Base-by-base conservation (phyloP, 2,888 invertebrate genomes). In the Caenorhabditis drosophilae region DNA sequence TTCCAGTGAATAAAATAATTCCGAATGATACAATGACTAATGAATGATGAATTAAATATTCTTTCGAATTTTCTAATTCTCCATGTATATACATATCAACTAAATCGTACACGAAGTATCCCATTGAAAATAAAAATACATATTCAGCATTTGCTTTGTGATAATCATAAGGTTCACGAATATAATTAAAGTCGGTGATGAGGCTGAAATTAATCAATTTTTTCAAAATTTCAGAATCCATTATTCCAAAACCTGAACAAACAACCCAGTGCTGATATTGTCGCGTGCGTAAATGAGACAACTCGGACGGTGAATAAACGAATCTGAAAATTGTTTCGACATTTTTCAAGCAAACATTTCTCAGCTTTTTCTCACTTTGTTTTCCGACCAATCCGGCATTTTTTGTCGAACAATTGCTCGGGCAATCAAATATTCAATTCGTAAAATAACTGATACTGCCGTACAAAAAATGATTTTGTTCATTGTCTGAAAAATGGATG, bases 81-180 rank as follows among this genome's bases (percentile, higher is more conserved):
- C 69, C 70, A 54, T 76, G 76, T 36, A 73, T 62, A 44, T 57
- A 68, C 76, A 76, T 76, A 48, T 76, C 76, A 23, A 74, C 40
- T 2, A 76, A 55, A 53, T 76, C 76, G 40, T 76, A 76, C 44
- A 67, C 51, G 48, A 76, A 76, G 47, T 76, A 76, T 20, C 76
- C 76, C 72, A 74, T 68, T 3, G 74, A 74, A 49, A 70, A 76
- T 40, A 76, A 66, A 45, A 76, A 76, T 15, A 76, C 74, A 56
- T 72, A 76, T 38, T 68, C 67, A 9, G 74, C 72, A 18, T 66
- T 53, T n/a, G 52, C 45, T 41, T 61, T 62, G 27, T 63, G 57
- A 38, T 76, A 72, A 35, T 73, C 76, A 46, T 74, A 74, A 12
- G 76, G 76, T 26, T 74, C 70, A n/a, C 60, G 57, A 7, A 74